phyloP scores from a whole-genome alignment of 2,888 invertebrate genomes.

The Caenorhabditis imperialis region DNA sequence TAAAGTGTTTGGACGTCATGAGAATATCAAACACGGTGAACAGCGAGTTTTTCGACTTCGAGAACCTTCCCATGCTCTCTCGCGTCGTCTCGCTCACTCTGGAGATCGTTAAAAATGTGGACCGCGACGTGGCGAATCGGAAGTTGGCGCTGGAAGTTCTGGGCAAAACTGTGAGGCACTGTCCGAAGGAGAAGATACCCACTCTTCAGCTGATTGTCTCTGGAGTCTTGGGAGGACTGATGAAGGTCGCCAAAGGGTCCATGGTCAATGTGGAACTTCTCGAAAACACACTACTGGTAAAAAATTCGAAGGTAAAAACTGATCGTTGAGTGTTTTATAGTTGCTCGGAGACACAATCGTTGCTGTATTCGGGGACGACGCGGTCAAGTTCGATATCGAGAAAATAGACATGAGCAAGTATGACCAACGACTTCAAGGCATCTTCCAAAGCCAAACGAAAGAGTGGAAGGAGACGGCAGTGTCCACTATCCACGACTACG shows the following conservation, averaged over 20 bases:
- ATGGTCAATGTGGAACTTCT: background rate
- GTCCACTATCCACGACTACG: constrained; percentile 9
- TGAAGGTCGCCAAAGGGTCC: background rate
- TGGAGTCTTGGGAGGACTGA: constrained; percentile 3
- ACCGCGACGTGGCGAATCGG: constrained; percentile 10
- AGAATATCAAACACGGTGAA: background rate
- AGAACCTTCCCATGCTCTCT: background rate
- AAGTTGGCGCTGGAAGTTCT: constrained; percentile 11
- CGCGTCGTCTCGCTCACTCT: background rate
- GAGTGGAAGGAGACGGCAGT: constrained; percentile 12
- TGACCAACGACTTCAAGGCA: background rate
- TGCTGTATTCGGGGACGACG: constrained; percentile 10
- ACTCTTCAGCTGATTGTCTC: constrained; percentile 8
- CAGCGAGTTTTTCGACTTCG: constrained; percentile 13
- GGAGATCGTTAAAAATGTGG: constrained; percentile 3
- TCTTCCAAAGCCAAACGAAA: constrained; percentile 6
- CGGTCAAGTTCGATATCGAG: constrained; percentile 13
- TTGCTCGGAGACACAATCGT: constrained; percentile 13
- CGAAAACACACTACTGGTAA: constrained; percentile 3
- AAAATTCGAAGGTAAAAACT: no score
- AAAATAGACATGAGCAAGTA: background rate
- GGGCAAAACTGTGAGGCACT: background rate
- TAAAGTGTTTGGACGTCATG: constrained; percentile 7
- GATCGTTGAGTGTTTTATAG: constrained; percentile 1
- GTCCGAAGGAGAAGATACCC: constrained; percentile 10